Evolutionary conservation across 2,113 vertebrate genomes (phyloP).

Genomic region (Zootoca vivipara): DNA sequence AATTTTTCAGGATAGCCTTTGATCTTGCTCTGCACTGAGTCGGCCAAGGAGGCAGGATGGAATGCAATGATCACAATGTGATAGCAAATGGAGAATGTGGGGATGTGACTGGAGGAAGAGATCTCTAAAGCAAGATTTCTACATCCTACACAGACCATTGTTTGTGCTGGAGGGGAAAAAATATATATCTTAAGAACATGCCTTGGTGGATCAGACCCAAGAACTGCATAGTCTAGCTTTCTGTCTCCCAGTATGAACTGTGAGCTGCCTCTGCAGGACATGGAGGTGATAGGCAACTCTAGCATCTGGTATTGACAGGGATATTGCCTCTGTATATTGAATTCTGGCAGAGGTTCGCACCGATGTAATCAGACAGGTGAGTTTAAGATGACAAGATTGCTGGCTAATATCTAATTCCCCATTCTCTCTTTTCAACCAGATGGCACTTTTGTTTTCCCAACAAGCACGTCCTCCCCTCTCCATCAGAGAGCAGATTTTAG

Average conservation of each 20-base stretch:
- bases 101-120: not conserved
- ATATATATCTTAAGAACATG: not conserved
- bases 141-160: too few relatives aligned
- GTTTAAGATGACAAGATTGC: not conserved
- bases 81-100: not conserved
- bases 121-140: too few relatives aligned
- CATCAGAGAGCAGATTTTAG: constrained; percentile 8
- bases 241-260: not conserved
- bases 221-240: not conserved
- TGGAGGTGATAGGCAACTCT: not conserved
- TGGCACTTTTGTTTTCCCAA: not conserved
- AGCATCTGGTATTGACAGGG: not conserved
- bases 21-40: not conserved
- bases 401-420: not conserved
- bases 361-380: not conserved
- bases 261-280: not conserved
- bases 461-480: not conserved
- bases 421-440: not conserved
- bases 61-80: not conserved
- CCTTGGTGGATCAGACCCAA: not conserved
- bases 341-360: not conserved
- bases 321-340: not conserved
- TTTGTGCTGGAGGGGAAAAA: not conserved
- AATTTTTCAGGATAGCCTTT: not conserved
- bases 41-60: not conserved